Percentiles rank a stretch among this genome's conserved stretches.
Evolutionary conservation across 2,113 vertebrate species (phyloP).

Genomic region (Vombatus ursinus): DNA sequence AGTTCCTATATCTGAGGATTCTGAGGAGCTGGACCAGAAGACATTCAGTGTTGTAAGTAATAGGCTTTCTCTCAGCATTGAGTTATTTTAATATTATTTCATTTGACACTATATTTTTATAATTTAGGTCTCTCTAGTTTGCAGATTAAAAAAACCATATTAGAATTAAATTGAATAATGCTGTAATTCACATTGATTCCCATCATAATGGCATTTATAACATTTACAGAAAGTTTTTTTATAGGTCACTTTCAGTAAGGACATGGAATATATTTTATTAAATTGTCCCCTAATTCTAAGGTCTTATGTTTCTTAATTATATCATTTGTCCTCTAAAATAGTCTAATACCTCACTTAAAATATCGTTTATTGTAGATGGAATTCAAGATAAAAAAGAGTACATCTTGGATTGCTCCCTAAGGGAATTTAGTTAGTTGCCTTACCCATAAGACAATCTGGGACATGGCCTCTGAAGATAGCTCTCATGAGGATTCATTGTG

Average conservation of each 20-base stretch:
- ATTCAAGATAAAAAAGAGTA: not conserved
- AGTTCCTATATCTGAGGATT: slow-evolving; percentile 92
- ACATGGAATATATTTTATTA: not conserved
- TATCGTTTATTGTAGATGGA: not conserved
- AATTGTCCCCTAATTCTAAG: not conserved
- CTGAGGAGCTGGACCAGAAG: slow-evolving; percentile 98
- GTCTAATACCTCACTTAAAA: not conserved
- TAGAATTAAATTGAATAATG: slow-evolving; percentile 33
- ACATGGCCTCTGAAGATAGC: not conserved
- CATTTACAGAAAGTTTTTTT: slow-evolving; percentile 9
- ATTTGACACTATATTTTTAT: slow-evolving; percentile 26
- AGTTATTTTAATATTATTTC: not conserved
- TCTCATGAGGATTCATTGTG: not conserved
- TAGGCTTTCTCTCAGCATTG: not conserved
- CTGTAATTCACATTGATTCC: not conserved
- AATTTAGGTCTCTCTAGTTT: slow-evolving; percentile 25
- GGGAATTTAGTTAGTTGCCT: not conserved
- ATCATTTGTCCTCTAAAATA: not conserved
- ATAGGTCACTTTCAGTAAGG: slow-evolving; percentile 7
- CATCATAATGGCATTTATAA: slow-evolving; percentile 35
- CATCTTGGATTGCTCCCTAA: not conserved
- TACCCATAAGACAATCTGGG: not conserved
- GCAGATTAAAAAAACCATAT: not conserved
- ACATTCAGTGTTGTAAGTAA: slow-evolving; percentile 96
- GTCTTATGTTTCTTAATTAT: slow-evolving; percentile 14